phyloP scores from a whole-genome alignment of 2,113 vertebrate species.

The Hemiscyllium ocellatum region DNA sequence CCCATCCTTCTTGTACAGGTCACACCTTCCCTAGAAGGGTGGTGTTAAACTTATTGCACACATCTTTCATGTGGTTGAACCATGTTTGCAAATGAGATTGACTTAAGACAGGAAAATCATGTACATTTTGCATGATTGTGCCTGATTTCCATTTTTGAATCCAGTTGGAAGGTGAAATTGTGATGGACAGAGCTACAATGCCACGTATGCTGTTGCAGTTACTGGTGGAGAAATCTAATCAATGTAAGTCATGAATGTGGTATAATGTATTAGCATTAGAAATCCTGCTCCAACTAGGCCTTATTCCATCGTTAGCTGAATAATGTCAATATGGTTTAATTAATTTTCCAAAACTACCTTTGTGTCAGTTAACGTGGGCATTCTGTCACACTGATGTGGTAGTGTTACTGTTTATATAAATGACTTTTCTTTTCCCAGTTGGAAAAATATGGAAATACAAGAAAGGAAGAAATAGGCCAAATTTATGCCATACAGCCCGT shows the following conservation, averaged over 20 bases:
- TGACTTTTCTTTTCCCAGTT: constrained; percentile 15
- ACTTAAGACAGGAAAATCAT: not conserved
- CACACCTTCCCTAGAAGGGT: no score
- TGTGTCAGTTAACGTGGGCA: not conserved
- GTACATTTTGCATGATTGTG: not conserved
- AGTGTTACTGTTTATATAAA: not conserved
- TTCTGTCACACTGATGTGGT: not conserved
- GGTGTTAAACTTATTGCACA: not conserved
- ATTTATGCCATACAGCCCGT: not conserved
- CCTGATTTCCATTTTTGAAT: not conserved
- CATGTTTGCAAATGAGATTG: not conserved
- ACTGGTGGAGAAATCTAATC: not conserved
- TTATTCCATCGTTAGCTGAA: not conserved
- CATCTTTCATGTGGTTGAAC: not conserved
- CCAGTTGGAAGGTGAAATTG: not conserved
- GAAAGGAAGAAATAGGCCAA: not conserved
- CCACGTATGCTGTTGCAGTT: not conserved
- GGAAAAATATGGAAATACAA: not conserved
- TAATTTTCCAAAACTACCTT: not conserved
- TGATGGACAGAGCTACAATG: not conserved
- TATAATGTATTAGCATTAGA: not conserved
- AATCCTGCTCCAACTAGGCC: not conserved
- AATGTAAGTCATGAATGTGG: not conserved
- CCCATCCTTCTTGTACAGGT: no score
- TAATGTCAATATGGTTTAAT: not conserved